Evolutionary conservation across 2,888 invertebrate genomes (phyloP), one percentile per base, ranked within the genome.

Genomic region (Ormyrus thymus): DNA sequence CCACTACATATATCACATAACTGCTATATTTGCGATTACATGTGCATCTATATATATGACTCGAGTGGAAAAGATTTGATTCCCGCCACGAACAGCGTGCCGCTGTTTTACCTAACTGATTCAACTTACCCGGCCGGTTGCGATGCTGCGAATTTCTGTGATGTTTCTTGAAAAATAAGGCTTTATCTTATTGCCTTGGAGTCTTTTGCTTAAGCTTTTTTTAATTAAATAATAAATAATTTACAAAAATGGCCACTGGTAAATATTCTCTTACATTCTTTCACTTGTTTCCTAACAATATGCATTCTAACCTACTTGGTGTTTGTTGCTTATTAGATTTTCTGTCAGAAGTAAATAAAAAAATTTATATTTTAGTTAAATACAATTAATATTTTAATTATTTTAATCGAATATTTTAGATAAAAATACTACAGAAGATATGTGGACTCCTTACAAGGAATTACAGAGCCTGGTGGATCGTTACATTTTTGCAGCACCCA

Each of bases 361-460:
- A 29, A 29, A 29, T 3, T 29, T 29, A 4, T 29, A 29, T 29
- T 29, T 29, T 29, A 29, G 3, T 4, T 29, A 4, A 29, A 29
- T 4, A 29, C 29, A 3, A 29, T 29, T 29, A 29, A 29, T 29
- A 29, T 29, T 29, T 29, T 29, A 29, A 29, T 29, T 29, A 29
- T 29, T 43, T 29, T 9, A 45, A 56, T 56, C 51, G 5, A 55
- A 48, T 29, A 46, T n/a, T 79, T 48, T 76, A 89, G 90, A 89
- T 48, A 87, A 87, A 83, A 79, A 82, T 46, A 91, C 91, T 59
- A 92, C 93, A 9, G 95, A 95, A 86, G 96, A 96, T 89, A 92
- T 96, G 91, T 97, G 97, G 96, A 95, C 95, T 66, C 95, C 96
- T 0, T 96, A 94, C 90, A 96, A 96, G 86, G 95, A 95, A 86